Evolutionary conservation across 1,140 invertebrate species (phyloP).

Genomic region (Notospermus geniculatus): DNA sequence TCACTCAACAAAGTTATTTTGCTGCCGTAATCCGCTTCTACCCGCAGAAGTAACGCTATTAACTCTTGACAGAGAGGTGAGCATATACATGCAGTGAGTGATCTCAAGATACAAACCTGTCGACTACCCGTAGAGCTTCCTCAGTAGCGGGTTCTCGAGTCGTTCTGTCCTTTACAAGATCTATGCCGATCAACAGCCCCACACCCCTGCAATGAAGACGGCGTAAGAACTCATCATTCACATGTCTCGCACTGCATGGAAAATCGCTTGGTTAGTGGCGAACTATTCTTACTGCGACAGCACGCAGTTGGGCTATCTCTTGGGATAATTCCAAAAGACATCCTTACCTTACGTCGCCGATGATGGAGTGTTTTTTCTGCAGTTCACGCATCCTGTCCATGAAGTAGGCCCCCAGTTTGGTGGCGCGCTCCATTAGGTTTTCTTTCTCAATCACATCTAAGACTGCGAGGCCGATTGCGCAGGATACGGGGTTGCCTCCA

Average conservation of each 20-base stretch:
- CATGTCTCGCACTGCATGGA: too few species aligned
- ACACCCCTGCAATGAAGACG: constrained; percentile 66
- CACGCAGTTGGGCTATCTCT: too few species aligned
- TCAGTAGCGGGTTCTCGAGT: constrained; percentile 76
- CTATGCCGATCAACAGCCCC: constrained; percentile 90
- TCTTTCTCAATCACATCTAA: constrained; percentile 89
- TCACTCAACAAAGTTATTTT: background rate
- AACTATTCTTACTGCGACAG: too few species aligned
- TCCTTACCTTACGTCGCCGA: constrained; percentile 65
- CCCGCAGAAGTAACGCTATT: background rate
- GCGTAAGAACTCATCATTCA: background rate
- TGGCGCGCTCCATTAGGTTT: constrained; percentile 74
- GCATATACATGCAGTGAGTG: too few species aligned
- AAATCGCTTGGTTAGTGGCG: too few species aligned
- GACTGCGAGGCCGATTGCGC: constrained; percentile 89
- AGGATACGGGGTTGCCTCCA: constrained; percentile 96
- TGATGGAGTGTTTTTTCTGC: constrained; percentile 69
- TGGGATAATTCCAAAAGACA: too few species aligned
- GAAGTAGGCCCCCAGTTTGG: constrained; percentile 75
- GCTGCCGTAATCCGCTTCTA: too few species aligned
- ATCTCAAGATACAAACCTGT: background rate
- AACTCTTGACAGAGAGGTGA: background rate
- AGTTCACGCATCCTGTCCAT: constrained; percentile 68
- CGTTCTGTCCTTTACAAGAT: constrained; percentile 79
- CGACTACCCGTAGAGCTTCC: constrained; percentile 70